Evolutionary conservation across 1,140 invertebrate genomes (phyloP).

Genomic region (Doryteuthis pealeii): DNA sequence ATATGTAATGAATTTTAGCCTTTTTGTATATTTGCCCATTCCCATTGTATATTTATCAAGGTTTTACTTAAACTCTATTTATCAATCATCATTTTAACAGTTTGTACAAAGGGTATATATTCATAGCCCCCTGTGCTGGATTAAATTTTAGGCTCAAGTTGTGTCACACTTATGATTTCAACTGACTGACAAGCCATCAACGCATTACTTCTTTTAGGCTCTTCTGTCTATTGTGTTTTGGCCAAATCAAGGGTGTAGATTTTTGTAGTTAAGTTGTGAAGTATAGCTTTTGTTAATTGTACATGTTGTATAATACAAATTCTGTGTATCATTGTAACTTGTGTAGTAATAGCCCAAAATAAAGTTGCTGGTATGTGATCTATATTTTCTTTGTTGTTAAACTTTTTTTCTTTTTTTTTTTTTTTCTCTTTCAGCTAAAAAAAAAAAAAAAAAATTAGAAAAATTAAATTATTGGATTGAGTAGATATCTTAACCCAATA

Average conservation of each 20-base stretch:
- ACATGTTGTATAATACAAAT: conserved; percentile 13
- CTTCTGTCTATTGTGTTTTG: conserved; percentile 6
- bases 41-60: conserved; percentile 17
- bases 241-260: conserved; percentile 9
- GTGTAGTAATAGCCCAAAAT: conserved; percentile 1
- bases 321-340: neutral
- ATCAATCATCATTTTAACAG: conserved; percentile 13
- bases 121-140: neutral
- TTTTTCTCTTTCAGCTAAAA: too few relatives aligned
- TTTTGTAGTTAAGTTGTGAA: conserved; percentile 14
- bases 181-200: neutral
- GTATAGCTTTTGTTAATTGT: conserved; percentile 13
- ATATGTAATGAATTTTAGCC: conserved; percentile 15
- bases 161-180: neutral
- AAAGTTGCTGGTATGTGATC: conserved; percentile 9
- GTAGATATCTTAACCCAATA: too few relatives aligned
- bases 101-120: neutral
- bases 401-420: too few relatives aligned
- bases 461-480: too few relatives aligned
- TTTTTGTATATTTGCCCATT: conserved; percentile 13
- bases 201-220: conserved; percentile 10
- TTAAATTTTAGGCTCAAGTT: neutral
- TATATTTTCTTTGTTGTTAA: neutral
- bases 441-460: too few relatives aligned
- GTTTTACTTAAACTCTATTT: conserved; percentile 10